Evolutionary conservation across 2,888 invertebrate species (phyloP).

Genomic region (Mimachlamys varia): DNA sequence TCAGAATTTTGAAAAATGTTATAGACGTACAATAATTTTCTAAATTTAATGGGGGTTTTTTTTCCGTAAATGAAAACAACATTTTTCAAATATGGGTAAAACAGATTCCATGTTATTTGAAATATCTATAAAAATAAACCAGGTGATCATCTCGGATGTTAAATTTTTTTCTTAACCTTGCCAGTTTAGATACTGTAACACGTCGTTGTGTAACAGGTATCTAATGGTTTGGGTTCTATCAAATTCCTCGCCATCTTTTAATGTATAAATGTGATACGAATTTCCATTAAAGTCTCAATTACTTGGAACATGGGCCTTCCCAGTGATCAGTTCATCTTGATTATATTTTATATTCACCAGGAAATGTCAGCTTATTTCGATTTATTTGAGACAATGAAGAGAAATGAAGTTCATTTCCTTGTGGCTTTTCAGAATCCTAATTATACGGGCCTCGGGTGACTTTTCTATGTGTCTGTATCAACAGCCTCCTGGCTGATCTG

Average conservation of each 20-base stretch:
- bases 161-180: neutral
- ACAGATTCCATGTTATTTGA: neutral
- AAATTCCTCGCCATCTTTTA: neutral
- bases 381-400: conserved; percentile 31
- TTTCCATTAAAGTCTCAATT: neutral
- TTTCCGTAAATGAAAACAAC: neutral
- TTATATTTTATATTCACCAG: neutral
- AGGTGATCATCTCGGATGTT: neutral
- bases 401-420: neutral
- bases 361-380: neutral
- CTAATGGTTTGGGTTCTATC: neutral
- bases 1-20: neutral
- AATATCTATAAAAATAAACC: neutral
- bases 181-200: neutral
- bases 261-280: neutral
- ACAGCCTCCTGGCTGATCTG: neutral
- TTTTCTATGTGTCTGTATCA: conserved; percentile 12
- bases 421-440: conserved; percentile 27
- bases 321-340: neutral
- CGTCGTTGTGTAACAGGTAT: neutral
- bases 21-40: neutral
- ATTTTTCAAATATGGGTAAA: neutral
- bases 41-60: neutral
- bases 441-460: neutral
- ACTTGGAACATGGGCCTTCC: conserved; percentile 26